Percentiles rank a stretch among this genome's conserved stretches.
Conservation (phyloP, 2,113 vertebrate species). For the Abramis brama region DNA sequence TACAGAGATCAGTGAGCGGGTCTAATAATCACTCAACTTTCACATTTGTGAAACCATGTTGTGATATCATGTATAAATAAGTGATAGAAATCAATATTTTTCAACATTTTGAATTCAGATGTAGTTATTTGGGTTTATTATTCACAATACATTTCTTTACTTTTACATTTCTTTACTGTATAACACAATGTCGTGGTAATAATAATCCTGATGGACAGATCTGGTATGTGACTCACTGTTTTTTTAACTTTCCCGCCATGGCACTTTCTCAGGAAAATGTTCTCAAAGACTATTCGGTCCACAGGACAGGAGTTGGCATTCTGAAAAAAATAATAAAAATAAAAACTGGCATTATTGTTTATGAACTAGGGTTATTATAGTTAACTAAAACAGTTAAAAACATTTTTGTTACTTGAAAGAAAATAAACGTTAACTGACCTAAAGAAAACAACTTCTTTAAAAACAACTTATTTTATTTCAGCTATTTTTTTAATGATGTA, state of each 20-base stretch:
- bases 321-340: constrained; percentile 66
- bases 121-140: neutral
- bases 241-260: constrained; percentile 88
- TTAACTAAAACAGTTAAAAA: neutral
- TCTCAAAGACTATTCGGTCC: constrained; percentile 88
- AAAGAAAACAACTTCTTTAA: neutral
- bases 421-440: neutral
- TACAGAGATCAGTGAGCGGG: neutral
- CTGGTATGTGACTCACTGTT: constrained; percentile 75
- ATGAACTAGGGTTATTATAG: neutral
- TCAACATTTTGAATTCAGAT: neutral
- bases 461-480: too few relatives aligned
- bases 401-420: neutral
- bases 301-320: constrained; percentile 97
- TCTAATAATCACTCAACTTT: neutral
- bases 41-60: neutral
- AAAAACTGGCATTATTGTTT: neutral
- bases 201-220: neutral
- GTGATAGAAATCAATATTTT: neutral
- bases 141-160: neutral
- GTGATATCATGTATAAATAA: neutral
- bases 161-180: too few relatives aligned
- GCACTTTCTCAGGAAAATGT: constrained; percentile 83
- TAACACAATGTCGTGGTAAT: neutral
- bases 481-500: neutral